Evolutionary conservation across 2,888 invertebrate genomes (phyloP), one percentile per base, ranked within the genome.

Genomic region (Harpagoxenus sublaevis): DNA sequence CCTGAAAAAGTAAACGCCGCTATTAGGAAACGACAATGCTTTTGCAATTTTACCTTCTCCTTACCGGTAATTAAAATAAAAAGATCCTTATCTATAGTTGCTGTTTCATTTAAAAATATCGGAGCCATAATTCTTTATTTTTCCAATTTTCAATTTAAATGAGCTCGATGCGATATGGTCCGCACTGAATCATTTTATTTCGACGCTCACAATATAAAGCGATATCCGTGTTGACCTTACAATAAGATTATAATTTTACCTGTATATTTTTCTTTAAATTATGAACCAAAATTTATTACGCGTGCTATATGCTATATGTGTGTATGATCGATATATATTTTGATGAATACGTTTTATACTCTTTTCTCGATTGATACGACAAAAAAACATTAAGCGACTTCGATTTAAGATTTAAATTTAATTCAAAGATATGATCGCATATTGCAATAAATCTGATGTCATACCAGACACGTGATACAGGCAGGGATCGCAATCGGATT

Each of bases 1-100:
- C 91, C 93, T 94, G 88, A 42, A 92, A 83, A 93, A 90, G 45
- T 55, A 75, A 87, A 87, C 85, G 53, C 60, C 73, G 6, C 18
- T 35, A 42, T 74, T 74, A 71, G 65, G 12, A 74, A 77, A 53
- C 18, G n/a, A 65, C 39, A 51, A 62, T 39, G n/a, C 23, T 23
- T 78, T 45, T 70, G 12, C n/a, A 45, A 68, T 39, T 51, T 51
- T 35, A 28, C 0, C 23, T 51, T 75, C 9, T 35, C 1, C 18
- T 39, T 12, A 45, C 12, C 9, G n/a, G 23, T 55, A 28, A 68
- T 23, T n/a, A n/a, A 62, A 45, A 4, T 45, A 45, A 60, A 74
- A 74, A 28, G 3, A 10, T 31, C 9, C 3, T 51, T 31, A 31
- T 23, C 2, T 9, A 51, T 9, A 51, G 3, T 18, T n/a, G 48